Percentiles rank a stretch among this genome's conserved stretches.
phyloP scores from a whole-genome alignment of 2,113 vertebrate genomes.

The Carassius carassius region DNA sequence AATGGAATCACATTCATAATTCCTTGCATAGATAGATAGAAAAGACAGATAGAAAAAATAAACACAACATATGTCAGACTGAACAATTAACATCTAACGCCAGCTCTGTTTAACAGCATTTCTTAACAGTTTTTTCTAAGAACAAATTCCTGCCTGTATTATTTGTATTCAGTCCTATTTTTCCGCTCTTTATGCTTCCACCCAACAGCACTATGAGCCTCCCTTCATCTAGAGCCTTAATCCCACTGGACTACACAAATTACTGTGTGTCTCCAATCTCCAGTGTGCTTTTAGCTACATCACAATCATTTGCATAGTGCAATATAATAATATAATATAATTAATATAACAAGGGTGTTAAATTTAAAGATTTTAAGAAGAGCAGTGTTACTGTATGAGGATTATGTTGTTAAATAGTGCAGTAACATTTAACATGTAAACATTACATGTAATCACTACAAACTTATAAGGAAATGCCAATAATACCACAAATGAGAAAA shows the following conservation, averaged over 20 bases:
- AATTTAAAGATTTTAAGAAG: not conserved
- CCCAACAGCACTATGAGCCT: no score
- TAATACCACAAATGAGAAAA: not conserved
- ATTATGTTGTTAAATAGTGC: not conserved
- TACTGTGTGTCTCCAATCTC: conserved; percentile 14
- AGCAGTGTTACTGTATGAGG: not conserved
- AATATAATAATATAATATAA: not conserved
- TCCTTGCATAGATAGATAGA: not conserved
- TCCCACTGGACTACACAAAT: conserved; percentile 39
- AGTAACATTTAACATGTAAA: not conserved
- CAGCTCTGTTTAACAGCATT: not conserved
- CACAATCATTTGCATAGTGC: not conserved
- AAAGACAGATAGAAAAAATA: not conserved
- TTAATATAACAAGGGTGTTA: no score
- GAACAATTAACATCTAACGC: not conserved
- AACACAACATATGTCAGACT: not conserved
- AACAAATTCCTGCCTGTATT: not conserved
- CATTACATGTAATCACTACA: not conserved
- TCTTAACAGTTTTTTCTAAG: not conserved
- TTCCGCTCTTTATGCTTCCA: not conserved
- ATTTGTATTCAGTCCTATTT: not conserved
- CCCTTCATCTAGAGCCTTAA: conserved; percentile 10
- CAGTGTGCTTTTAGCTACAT: not conserved
- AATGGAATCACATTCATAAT: not conserved
- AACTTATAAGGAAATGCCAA: not conserved